phyloP scores from a whole-genome alignment of 2,797 vertebrate species.

The Sebastes vulpes region DNA sequence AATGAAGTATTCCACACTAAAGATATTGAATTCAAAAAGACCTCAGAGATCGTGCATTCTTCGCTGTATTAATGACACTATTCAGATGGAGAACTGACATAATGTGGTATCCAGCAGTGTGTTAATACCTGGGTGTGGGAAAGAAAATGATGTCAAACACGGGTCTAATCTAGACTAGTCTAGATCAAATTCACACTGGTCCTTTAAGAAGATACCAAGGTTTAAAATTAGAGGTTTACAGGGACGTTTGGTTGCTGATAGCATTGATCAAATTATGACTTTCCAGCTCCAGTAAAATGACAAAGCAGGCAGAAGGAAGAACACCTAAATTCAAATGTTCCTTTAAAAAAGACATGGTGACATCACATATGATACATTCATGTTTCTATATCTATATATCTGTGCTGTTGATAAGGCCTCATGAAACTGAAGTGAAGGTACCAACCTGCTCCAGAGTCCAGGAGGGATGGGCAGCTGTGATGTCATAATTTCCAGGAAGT shows the following conservation, averaged over 20 bases:
- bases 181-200: no score
- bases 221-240: neutral
- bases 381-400: neutral
- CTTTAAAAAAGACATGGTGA: neutral
- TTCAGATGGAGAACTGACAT: neutral
- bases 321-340: neutral
- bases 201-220: neutral
- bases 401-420: neutral
- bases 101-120: neutral
- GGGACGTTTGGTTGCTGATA: neutral
- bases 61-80: neutral
- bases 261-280: no score
- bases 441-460: slow-evolving; percentile 95
- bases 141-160: neutral
- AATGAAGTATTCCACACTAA: slow-evolving; percentile 6
- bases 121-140: neutral
- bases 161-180: neutral
- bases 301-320: neutral
- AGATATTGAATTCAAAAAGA: slow-evolving; percentile 22
- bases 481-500: slow-evolving; percentile 94
- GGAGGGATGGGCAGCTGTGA: slow-evolving; percentile 92
- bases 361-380: neutral
- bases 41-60: neutral
- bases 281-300: neutral
- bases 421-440: neutral